Base-by-base conservation (phyloP, 2,888 invertebrate species). In the Crematogaster levior region DNA sequence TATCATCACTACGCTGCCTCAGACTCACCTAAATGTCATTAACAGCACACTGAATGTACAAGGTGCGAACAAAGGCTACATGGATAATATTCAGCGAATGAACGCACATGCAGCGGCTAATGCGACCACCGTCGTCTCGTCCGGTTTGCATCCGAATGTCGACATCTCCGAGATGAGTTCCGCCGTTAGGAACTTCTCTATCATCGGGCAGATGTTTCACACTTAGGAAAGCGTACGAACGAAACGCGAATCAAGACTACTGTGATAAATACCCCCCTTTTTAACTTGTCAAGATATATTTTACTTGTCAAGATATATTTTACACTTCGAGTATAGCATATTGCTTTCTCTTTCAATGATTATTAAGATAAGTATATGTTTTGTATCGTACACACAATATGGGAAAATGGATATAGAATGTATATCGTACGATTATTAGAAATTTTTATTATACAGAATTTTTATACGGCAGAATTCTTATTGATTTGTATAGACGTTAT, bases 181-280 rank as follows among this genome's bases (percentile, higher is more conserved):
- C 4, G 79, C 88, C 40, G 89, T 90, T 9, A 89, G 91, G 75
- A 90, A 86, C 65, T 91, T 92, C 34, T 84, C 91, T 21, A 87
- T 91, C 18, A 89, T 92, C 65, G 91, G 91, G 5, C 92, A 93
- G 63, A 90, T 92, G 70, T 93, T 92, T 89, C 89, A 92, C 58
- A 88, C 90, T 15, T 92, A 87, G 82, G 61, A 51, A 30, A 9
- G 30, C 21, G 48, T 51, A 27, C 12, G 9, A 46, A 24, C 27
- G 9, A 65, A 24, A 46, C 7, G 30, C 18, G 51, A 66, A 30
- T 65, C 24, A 75, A 73, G 79, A 82, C 61, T 90, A 88, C 90
- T 91, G 90, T 91, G 90, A 91, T 91, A 90, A 80, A 84, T 79
- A 60, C 46, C 21, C 30, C 56, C 75, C 70, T 65, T 75, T 24